phyloP scores from a whole-genome alignment of 2,797 vertebrate genomes.

The Geotrypetes seraphini region DNA sequence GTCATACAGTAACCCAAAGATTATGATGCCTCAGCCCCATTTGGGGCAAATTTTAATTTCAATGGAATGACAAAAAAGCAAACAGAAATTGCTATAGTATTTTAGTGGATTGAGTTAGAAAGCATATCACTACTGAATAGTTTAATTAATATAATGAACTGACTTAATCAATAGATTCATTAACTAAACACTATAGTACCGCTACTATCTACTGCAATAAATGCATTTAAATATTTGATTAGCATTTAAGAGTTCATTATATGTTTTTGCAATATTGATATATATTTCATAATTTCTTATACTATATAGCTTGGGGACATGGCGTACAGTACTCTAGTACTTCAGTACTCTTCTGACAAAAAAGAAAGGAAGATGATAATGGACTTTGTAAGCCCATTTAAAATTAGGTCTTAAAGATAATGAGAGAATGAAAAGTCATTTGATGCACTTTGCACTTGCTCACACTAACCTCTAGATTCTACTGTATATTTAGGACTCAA shows the following conservation, averaged over 20 bases:
- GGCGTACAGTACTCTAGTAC: constrained; percentile 14
- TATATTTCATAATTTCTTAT: constrained; percentile 15
- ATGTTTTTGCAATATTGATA: constrained; percentile 14
- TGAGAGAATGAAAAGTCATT: constrained; percentile 30
- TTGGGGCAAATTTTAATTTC: too few species aligned
- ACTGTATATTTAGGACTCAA: too few species aligned
- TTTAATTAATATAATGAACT: constrained; percentile 23
- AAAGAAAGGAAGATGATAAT: constrained; percentile 10
- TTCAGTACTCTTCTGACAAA: constrained; percentile 2
- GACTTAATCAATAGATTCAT: constrained; percentile 19
- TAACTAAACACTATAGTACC: constrained; percentile 7
- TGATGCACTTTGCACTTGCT: too few species aligned
- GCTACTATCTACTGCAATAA: constrained; percentile 2
- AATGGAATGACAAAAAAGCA: too few species aligned
- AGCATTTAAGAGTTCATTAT: constrained; percentile 25
- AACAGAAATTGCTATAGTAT: too few species aligned
- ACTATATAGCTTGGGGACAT: constrained; percentile 5
- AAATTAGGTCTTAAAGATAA: constrained; percentile 23
- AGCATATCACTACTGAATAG: neutral
- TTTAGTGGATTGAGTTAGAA: constrained; percentile 3
- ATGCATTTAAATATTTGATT: constrained; percentile 36
- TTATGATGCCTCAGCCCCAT: too few species aligned
- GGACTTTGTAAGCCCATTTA: neutral
- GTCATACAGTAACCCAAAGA: too few species aligned
- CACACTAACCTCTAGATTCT: too few species aligned